Evolutionary conservation across 2,797 vertebrate genomes (phyloP).

Genomic region (Selene dorsalis): DNA sequence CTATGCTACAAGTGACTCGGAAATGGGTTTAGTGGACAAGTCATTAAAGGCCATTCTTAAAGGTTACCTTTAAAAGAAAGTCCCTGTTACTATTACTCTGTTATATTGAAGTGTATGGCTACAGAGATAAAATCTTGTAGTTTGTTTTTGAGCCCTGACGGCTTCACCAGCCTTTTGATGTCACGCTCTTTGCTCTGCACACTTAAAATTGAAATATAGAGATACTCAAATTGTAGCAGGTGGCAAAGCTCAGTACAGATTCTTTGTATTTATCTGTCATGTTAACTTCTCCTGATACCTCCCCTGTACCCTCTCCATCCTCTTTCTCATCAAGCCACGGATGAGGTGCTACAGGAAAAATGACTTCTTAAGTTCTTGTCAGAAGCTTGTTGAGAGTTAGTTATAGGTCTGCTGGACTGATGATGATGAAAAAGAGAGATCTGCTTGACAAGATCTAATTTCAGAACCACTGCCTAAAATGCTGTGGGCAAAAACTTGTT

Average conservation of each 20-base stretch:
- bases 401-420: conserved; percentile 47
- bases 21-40: not conserved
- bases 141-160: conserved; percentile 1
- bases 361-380: conserved; percentile 56
- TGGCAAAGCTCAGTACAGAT: not conserved
- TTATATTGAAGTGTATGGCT: not conserved
- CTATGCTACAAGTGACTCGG: not conserved
- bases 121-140: not conserved
- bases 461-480: conserved; percentile 47
- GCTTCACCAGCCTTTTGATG: not conserved
- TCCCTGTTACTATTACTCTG: not conserved
- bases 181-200: not conserved
- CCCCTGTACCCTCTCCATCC: conserved; percentile 18
- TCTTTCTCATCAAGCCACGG: conserved; percentile 42
- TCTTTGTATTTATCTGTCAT: conserved; percentile 23
- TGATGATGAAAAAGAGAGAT: conserved; percentile 68
- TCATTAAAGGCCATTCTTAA: not conserved
- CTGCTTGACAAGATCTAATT: conserved; percentile 68
- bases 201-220: not conserved
- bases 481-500: conserved; percentile 53
- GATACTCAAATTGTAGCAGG: not conserved
- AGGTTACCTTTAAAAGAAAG: not conserved
- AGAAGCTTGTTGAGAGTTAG: conserved; percentile 63
- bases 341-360: conserved; percentile 48
- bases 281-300: conserved; percentile 23